Evolutionary conservation across 2,797 vertebrate genomes (phyloP), one percentile per base, ranked within the genome.

Genomic region (Choloepus didactylus): DNA sequence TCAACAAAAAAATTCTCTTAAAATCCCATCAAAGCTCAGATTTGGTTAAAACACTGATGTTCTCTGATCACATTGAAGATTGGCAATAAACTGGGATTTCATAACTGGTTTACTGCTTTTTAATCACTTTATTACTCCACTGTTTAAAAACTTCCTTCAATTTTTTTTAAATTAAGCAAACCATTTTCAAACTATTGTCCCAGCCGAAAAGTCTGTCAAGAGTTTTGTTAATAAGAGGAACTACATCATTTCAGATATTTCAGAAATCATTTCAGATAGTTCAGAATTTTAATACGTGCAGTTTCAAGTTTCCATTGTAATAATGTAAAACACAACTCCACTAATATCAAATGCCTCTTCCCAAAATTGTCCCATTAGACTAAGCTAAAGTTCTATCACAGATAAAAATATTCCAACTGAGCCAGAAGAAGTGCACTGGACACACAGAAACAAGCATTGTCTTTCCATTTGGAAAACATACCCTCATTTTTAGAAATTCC

Each of bases 151-250:
- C 11, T n/a, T 79, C 21, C 87, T 49, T 91, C 73, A 90, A 35
- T 35, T 35, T 31, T 89, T 93, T 76, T 89, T 7, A 9, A 87
- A 87, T n/a, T 76, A 77, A 95, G 67, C 2, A 60, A 89, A 75
- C 54, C 1, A 35, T 79, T 94, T 94, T 59, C 91, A 70, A 85
- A 95, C 95, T 95, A 94, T 64, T 96, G 81, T 6, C 54, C 94
- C 51, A 95, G 9, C 8, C 91, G 67, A 21, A 90, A 93, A 96
- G 83, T 88, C 59, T 95, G 91, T 38, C 81, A 96, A 67, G 81
- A 93, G 44, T 92, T 97, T 85, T 6, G 76, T 84, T 96, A 89
- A 11, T 1, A 91, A 88, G 54, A 94, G 84, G 0, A 76, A 31
- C 6, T 23, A 3, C 15, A 92, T n/a, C 1, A 75, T 76, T 93